These are phyloP conservation scores for Dichetophora obliterata DNA, from an alignment of 2,888 invertebrate genomes.

Conservation along the genomic window DNA sequence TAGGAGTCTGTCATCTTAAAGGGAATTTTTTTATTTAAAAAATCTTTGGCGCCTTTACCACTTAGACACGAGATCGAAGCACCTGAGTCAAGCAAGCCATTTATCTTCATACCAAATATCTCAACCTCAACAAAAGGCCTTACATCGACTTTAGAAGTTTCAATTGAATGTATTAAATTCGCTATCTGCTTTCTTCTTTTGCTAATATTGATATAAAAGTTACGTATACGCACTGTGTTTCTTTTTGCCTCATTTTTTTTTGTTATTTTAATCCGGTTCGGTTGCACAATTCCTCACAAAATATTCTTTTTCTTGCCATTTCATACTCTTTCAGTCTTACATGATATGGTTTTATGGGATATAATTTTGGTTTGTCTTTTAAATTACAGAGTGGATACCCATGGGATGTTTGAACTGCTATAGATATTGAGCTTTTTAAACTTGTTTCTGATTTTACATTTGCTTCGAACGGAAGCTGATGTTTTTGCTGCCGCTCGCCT, in stretches of 20 bases:
- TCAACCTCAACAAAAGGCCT: not conserved
- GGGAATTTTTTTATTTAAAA: not conserved
- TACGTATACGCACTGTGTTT: conserved; percentile 17
- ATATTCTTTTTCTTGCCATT: conserved; percentile 11
- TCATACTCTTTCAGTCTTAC: conserved; percentile 9
- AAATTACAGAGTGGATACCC: not conserved
- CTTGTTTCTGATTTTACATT: not conserved
- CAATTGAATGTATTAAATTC: not conserved
- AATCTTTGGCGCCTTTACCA: conserved; percentile 4
- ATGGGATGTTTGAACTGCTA: conserved; percentile 6
- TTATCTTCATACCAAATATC: not conserved
- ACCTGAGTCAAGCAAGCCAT: conserved; percentile 14
- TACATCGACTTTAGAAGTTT: not conserved
- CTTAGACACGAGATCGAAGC: conserved; percentile 9
- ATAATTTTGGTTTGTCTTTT: not conserved
- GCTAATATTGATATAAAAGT: conserved; percentile 5
- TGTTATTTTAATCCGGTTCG: not conserved
- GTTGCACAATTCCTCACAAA: not conserved
- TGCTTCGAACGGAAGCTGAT: conserved; percentile 8
- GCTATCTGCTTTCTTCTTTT: not conserved
- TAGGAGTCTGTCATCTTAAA: not conserved
- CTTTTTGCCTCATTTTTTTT: not conserved
- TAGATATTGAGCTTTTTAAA: not conserved
- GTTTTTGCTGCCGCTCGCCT: conserved; percentile 22
- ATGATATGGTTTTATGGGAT: conserved; percentile 27